Percentiles rank a stretch among this genome's conserved stretches.
These are phyloP conservation scores for Corythornis cristatus DNA, from an alignment of 2,113 vertebrate genomes.

Conservation along the genomic window DNA sequence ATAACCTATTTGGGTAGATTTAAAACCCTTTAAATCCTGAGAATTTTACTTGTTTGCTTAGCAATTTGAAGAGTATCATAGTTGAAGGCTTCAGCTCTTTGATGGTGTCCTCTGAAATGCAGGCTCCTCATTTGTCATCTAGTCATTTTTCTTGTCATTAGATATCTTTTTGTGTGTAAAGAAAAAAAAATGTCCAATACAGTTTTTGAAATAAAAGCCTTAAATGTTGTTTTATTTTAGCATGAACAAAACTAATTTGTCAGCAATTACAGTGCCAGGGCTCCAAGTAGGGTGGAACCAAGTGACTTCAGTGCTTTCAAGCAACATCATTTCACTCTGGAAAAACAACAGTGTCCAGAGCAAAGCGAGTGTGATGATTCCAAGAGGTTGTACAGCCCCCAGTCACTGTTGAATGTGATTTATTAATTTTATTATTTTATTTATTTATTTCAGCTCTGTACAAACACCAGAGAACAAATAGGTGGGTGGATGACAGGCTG, in stretches of 20 bases:
- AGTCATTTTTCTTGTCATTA: not conserved
- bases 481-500: not conserved
- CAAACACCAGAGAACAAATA: not conserved
- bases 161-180: not conserved
- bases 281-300: not conserved
- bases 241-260: conserved; percentile 25
- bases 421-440: not conserved
- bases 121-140: conserved; percentile 11
- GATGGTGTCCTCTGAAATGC: not conserved
- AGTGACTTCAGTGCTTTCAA: not conserved
- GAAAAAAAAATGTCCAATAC: not conserved
- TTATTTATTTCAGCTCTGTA: not conserved
- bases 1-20: not conserved
- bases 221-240: not conserved
- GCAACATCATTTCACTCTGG: not conserved
- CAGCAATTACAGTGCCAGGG: not conserved
- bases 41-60: not conserved
- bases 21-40: not conserved
- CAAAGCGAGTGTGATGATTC: not conserved
- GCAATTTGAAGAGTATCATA: not conserved
- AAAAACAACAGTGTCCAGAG: not conserved
- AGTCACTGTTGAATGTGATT: not conserved
- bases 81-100: not conserved
- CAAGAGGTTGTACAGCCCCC: not conserved
- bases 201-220: not conserved